phyloP scores from a whole-genome alignment of 2,113 vertebrate species.

The Danio rerio region GRCz12tu NC_133178.1:34265501-34266000 shows the following conservation, averaged over 20 bases:
- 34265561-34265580: too few species aligned
- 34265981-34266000: neutral
- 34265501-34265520: neutral
- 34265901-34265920: too few species aligned
- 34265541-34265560: neutral
- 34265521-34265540: neutral
- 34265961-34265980: neutral
- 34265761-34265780: conserved; percentile 87
- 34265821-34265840: conserved; percentile 87
- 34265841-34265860: conserved; percentile 92
- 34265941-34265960: neutral
- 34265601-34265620: too few species aligned
- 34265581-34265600: neutral
- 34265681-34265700: neutral
- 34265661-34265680: neutral
- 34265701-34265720: neutral
- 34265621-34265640: neutral
- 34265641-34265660: neutral
- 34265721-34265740: neutral
- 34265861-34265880: neutral
- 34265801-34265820: conserved; percentile 93
- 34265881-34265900: too few species aligned
- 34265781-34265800: conserved; percentile 97
- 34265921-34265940: too few species aligned
- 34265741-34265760: conserved; percentile 84